A percentile compares a stretch with the other conserved stretches of the same genome.
These are phyloP conservation scores for Aegithalos caudatus DNA, from an alignment of 2,113 vertebrate species.

Conservation along the genomic window DNA sequence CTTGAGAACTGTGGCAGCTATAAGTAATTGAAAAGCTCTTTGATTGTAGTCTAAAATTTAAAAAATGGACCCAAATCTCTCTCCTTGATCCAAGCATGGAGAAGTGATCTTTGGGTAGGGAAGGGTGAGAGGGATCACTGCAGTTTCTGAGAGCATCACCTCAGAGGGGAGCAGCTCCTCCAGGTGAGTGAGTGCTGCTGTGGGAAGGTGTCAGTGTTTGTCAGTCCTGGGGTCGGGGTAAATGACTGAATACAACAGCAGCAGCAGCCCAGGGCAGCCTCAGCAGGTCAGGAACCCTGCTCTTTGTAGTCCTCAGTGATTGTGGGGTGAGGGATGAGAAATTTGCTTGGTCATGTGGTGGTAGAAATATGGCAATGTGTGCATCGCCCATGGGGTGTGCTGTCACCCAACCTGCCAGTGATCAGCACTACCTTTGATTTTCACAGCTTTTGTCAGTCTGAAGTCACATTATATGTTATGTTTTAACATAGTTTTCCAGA, in stretches of 20 bases:
- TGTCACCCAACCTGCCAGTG: background rate
- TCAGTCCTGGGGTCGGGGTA: background rate
- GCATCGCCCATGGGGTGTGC: rapidly evolving
- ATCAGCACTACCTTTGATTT: background rate
- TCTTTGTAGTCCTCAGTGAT: background rate
- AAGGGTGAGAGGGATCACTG: background rate
- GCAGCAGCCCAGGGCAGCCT: background rate
- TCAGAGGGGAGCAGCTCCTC: background rate
- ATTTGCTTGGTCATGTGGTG: background rate
- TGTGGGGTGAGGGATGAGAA: background rate
- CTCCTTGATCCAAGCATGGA: background rate
- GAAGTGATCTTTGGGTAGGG: background rate
- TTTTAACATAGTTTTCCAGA: constrained; percentile 28
- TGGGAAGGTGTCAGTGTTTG: rapidly evolving
- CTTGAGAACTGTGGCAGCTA: background rate
- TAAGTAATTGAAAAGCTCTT: background rate
- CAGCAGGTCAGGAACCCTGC: background rate
- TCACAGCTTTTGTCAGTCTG: background rate
- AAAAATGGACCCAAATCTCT: background rate
- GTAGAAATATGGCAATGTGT: background rate
- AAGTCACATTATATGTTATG: background rate
- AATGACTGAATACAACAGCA: background rate
- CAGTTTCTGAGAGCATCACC: background rate
- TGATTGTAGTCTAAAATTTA: background rate
- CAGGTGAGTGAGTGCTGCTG: background rate